Evolutionary conservation across 2,797 vertebrate genomes (phyloP), one percentile per base, ranked within the genome.

Genomic region (Gymnoscopelus braueri): DNA sequence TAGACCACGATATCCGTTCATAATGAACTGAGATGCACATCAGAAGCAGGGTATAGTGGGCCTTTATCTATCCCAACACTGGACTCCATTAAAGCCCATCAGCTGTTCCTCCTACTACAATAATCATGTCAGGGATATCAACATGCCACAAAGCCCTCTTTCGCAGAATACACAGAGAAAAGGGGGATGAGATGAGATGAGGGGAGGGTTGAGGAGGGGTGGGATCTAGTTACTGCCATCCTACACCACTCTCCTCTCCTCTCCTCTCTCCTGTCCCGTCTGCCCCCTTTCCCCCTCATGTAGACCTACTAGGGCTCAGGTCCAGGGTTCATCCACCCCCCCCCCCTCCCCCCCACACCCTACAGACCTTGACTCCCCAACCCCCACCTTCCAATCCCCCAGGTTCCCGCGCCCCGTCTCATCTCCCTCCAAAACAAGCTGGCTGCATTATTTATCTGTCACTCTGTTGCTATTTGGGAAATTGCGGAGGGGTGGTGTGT

Each of bases 21-120:
- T 7, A 35, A 35, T 35, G 5, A 5, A 1, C 32, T 6, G 32
- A 35, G 6, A 35, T 44, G 39, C 39, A 10, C 39, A 44, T 44
- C 39, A 44, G 39, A 44, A 9, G 39, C 39, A 44, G 8, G 39
- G 2, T 39, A 44, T 29, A 44, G 39, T 2, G 9, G 1, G 1
- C 39, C 39, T 9, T 10, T 8, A 2, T 44, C 7, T 44, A 52
- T 88, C 73, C 53, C 19, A 86, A 72, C 75, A 81, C 70, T 3
- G 68, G 88, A 19, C 80, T 87, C 91, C 88, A 91, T 93, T 90
- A 89, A 91, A 89, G 79, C 84, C 19, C 87, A 88, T 84, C 32
- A 67, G 71, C 77, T 84, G 78, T 83, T 85, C 85, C 69, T 81
- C 67, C 83, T 19, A 79, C 84, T 87, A 69, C 88, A 77, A 79